A percentile compares a stretch with the other conserved stretches of the same genome.
Evolutionary conservation across 2,113 vertebrate genomes (phyloP).

Genomic region (Paralichthys olivaceus): DNA sequence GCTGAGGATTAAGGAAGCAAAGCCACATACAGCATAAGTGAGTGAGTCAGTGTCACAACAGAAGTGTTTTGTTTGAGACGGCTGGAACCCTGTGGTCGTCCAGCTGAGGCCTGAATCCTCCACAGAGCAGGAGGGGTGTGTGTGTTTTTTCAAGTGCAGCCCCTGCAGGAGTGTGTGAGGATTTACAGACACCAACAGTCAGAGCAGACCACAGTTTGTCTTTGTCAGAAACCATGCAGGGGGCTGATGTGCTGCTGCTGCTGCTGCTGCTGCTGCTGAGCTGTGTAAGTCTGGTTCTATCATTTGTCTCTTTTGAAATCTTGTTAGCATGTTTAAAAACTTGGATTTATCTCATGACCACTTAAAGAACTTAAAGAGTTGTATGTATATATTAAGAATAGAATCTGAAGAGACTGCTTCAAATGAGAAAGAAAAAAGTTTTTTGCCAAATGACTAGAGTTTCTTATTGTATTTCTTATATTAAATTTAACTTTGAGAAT

Average conservation of each 20-base stretch:
- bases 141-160: conserved; percentile 26
- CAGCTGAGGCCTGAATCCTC: conserved; percentile 22
- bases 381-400: too few relatives aligned
- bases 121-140: conserved; percentile 25
- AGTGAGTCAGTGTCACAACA: too few relatives aligned
- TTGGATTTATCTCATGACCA: too few relatives aligned
- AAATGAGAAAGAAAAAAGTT: background rate
- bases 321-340: background rate
- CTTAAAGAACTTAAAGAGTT: background rate
- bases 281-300: conserved; percentile 73
- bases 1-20: conserved; percentile 8
- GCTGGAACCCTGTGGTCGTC: conserved; percentile 25
- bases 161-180: conserved; percentile 17
- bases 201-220: conserved; percentile 13
- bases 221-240: conserved; percentile 68
- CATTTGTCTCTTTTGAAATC: background rate
- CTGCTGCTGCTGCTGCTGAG: conserved; percentile 63
- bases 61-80: too few relatives aligned
- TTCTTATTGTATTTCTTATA: too few relatives aligned
- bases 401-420: background rate
- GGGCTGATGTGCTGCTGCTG: conserved; percentile 45
- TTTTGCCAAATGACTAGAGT: too few relatives aligned
- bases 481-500: too few relatives aligned
- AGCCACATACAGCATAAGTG: background rate
- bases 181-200: conserved; percentile 1